Evolutionary conservation across 2,113 vertebrate genomes (phyloP), one percentile per base, ranked within the genome.

Genomic region (Muntiacus muntjak): DNA sequence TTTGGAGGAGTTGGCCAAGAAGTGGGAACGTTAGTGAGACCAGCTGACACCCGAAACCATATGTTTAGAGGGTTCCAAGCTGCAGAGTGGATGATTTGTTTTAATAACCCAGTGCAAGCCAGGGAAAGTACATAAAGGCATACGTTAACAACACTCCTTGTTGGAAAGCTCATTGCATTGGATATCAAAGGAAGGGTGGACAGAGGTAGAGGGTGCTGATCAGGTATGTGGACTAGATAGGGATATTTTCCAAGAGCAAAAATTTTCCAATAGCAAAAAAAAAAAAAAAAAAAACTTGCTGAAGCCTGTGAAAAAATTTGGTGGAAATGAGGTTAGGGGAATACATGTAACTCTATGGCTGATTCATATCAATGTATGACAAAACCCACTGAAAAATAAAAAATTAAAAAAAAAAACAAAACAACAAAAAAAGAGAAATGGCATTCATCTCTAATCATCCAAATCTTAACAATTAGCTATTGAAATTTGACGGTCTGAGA

Each of bases 391-490:
- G 36, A 36, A 36, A 36, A 36, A 36, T 36, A 36, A 36, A 36
- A 36, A 36, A 36, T 36, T 36, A 2, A 36, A 36, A 36, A 36
- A 36, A 36, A 36, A 36, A 36, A 36, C 36, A 36, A 36, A 36
- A 36, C 36, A 36, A 36, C n/a, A 36, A 36, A 36, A 36, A 36
- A 36, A 36, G 45, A 82, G 40, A 50, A 23, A 96, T 45, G n/a
- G 30, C 1, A 36, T 11, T 7, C 7, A 5, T 71, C 19, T 47
- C 21, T 45, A 15, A 0, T 13, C 21, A 23, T 82, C 2, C 12
- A 76, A 7, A 40, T 76, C 11, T 74, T 11, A 76, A 26, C 71
- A 79, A 9, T 50, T 55, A 55, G 6, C 15, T 45, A 55, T 6
- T 52, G 30, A 93, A 74, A 86, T 25, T 3, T 58, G 47, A 91